phyloP scores from a whole-genome alignment of 30 jellyfish, hydroid and myxozoan species.

The Aurelia sp. region DNA sequence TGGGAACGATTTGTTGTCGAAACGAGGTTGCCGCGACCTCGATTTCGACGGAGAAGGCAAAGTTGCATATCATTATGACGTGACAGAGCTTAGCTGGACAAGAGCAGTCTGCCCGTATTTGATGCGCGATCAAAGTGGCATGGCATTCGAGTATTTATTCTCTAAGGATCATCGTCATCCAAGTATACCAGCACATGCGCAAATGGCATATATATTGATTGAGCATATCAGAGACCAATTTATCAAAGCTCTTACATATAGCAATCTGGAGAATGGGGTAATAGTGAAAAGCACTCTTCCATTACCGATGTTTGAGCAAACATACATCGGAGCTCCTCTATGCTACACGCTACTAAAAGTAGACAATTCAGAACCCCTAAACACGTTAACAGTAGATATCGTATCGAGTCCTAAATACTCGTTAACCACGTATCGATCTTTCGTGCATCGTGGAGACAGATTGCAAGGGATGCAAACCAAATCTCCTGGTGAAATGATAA shows the following conservation, averaged over 20 bases:
- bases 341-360: conserved; percentile 74
- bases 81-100: conserved; percentile 81
- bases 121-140: conserved; percentile 73
- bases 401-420: conserved; percentile 67
- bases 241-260: conserved; percentile 43
- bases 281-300: conserved; percentile 43
- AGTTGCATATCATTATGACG: conserved; percentile 74
- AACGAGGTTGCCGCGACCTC: conserved; percentile 77
- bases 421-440: conserved; percentile 62
- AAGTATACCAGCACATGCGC: conserved; percentile 80
- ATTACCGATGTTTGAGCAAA: conserved; percentile 55
- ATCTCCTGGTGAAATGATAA: conserved; percentile 51
- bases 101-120: conserved; percentile 68
- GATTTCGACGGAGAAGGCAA: conserved; percentile 68
- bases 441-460: conserved; percentile 64
- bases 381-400: conserved; percentile 58
- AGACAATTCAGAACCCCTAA: conserved; percentile 56
- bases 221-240: conserved; percentile 78
- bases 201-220: conserved; percentile 75
- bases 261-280: neutral
- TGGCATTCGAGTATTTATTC: conserved; percentile 75
- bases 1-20: conserved; percentile 63
- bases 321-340: conserved; percentile 61
- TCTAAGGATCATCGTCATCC: conserved; percentile 75
- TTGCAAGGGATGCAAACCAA: conserved; percentile 63